These are phyloP conservation scores for Amphibalanus amphitrite DNA, from an alignment of 1,140 invertebrate genomes.

Conservation along the genomic window DNA sequence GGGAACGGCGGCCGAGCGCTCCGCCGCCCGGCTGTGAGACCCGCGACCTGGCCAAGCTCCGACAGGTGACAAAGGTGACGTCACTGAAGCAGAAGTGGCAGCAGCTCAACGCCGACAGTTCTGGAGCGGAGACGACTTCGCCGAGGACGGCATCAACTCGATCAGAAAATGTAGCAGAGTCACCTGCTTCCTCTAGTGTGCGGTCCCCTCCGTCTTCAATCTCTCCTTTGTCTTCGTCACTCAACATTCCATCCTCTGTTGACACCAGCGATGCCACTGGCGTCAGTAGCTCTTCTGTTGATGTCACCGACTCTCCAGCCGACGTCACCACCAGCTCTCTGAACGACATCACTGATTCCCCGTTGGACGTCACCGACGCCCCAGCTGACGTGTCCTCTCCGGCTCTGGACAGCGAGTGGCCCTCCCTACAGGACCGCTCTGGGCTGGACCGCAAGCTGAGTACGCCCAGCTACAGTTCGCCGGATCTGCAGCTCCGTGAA, in stretches of 20 bases:
- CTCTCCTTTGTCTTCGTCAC: neutral
- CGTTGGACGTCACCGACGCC: slow-evolving; percentile 2
- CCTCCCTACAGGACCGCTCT: neutral
- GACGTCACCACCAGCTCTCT: neutral
- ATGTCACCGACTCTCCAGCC: neutral
- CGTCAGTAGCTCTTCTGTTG: neutral
- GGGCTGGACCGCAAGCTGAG: slow-evolving; percentile 18
- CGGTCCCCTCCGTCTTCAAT: neutral
- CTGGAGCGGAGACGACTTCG: neutral
- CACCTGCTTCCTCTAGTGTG: too few species aligned
- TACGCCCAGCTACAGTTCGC: slow-evolving; percentile 17
- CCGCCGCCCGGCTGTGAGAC: neutral
- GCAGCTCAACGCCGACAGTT: neutral
- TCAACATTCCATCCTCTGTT: too few species aligned
- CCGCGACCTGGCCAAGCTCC: neutral
- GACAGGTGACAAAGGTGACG: neutral
- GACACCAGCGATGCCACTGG: slow-evolving; percentile 10
- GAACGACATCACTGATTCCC: slow-evolving; percentile 4
- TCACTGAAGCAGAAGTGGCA: neutral
- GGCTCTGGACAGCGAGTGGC: slow-evolving; percentile 9
- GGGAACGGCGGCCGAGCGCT: too few species aligned
- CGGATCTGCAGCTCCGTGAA: slow-evolving; percentile 19
- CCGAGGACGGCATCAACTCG: too few species aligned
- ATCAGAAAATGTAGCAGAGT: neutral
- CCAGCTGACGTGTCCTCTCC: slow-evolving; percentile 10